Evolutionary conservation across 2,888 invertebrate genomes (phyloP).

Genomic region (Epinotia ramella): DNA sequence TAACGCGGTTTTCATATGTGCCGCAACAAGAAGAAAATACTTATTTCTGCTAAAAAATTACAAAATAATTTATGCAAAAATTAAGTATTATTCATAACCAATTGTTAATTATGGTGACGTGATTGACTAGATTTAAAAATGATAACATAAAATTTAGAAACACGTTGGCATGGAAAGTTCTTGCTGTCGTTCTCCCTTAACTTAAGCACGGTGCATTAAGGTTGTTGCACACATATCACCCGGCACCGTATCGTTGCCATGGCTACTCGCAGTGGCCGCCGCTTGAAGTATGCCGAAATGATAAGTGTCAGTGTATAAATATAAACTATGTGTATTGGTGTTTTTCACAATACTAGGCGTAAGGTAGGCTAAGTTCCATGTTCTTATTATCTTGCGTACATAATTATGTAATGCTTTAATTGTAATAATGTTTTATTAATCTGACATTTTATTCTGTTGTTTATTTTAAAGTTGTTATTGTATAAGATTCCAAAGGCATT

Average conservation of each 20-base stretch:
- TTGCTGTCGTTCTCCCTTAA: neutral
- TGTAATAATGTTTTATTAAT: conserved; percentile 6
- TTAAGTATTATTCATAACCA: no score
- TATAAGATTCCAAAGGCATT: conserved; percentile 10
- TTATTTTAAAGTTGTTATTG: conserved; percentile 8
- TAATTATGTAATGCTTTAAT: neutral
- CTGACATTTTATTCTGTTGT: neutral
- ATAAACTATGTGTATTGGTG: neutral
- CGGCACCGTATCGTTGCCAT: neutral
- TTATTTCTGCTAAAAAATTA: no score
- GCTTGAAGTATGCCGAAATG: neutral
- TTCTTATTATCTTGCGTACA: neutral
- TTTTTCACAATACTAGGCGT: conserved; percentile 11
- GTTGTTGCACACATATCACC: neutral
- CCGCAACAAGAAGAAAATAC: no score
- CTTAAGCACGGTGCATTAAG: neutral
- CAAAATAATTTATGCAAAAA: no score
- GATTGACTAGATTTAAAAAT: no score
- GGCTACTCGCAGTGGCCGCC: neutral
- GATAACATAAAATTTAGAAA: no score
- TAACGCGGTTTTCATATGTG: no score
- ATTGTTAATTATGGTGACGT: no score
- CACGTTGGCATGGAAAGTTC: no score
- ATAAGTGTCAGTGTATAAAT: neutral
- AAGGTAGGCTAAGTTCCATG: conserved; percentile 7